Percentiles rank a stretch among this genome's conserved stretches.
Evolutionary conservation across 1,140 invertebrate species (phyloP).

Genomic region (Pogonus chalceus): DNA sequence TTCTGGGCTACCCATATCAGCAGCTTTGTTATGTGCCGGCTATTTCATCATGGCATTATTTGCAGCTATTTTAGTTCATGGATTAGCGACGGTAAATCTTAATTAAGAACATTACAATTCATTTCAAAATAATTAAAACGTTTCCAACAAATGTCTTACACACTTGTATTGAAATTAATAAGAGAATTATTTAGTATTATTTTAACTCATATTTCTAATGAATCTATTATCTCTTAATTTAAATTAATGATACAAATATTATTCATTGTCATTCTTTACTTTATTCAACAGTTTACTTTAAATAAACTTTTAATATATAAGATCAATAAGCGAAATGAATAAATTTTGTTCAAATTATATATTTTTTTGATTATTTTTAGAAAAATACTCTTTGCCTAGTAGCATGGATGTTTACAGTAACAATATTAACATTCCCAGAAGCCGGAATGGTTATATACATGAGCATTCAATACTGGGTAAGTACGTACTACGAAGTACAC

Average conservation of each 20-base stretch:
- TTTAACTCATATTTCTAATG: slow-evolving; percentile 3
- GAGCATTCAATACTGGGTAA: slow-evolving; percentile 59
- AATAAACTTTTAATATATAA: too few species aligned
- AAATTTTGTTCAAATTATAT: too few species aligned
- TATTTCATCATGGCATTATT: slow-evolving; percentile 50
- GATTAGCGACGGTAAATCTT: slow-evolving; percentile 47
- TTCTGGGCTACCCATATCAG: slow-evolving; percentile 42
- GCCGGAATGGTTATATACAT: slow-evolving; percentile 58
- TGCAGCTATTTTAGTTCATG: slow-evolving; percentile 46
- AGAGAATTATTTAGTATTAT: too few species aligned
- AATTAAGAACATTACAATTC: too few species aligned
- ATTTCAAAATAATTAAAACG: too few species aligned
- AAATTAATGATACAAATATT: too few species aligned
- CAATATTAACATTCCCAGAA: slow-evolving; percentile 54
- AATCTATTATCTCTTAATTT: too few species aligned
- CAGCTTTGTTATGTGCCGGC: slow-evolving; percentile 47
- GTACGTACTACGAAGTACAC: slow-evolving; percentile 16
- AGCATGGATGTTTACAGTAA: slow-evolving; percentile 52
- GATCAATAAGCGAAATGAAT: too few species aligned
- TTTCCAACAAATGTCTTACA: too few species aligned
- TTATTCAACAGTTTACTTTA: too few species aligned
- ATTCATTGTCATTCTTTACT: too few species aligned
- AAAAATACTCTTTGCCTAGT: slow-evolving; percentile 49
- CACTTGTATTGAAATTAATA: too few species aligned
- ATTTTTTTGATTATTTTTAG: slow-evolving; percentile 37